These are phyloP conservation scores for Nomada lathburiana DNA, from an alignment of 2,888 invertebrate species.

Conservation along the genomic window DNA sequence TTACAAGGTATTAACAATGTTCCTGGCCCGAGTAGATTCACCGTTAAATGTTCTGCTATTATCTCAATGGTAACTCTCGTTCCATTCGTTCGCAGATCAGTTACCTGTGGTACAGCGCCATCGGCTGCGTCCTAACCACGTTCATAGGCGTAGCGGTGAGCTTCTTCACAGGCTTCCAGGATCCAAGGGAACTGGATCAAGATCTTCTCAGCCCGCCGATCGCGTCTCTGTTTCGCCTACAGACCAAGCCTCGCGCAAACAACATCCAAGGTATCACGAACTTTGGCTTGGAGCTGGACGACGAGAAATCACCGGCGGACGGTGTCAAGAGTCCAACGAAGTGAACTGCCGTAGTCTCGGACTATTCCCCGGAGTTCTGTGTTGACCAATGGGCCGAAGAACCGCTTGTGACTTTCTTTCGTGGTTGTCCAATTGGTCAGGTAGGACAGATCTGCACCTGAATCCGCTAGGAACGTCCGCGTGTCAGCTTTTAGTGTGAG, in stretches of 20 bases:
- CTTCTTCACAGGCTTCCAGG: conserved; percentile 87
- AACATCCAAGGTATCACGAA: conserved; percentile 79
- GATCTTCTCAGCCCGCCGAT: conserved; percentile 89
- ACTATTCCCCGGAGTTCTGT: neutral
- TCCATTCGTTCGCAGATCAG: conserved; percentile 74
- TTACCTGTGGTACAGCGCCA: conserved; percentile 95
- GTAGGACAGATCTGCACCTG: neutral
- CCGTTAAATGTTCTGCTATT: neutral
- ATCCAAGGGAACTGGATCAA: conserved; percentile 88
- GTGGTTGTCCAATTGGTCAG: conserved; percentile 9
- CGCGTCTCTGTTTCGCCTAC: conserved; percentile 84
- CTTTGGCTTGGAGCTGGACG: conserved; percentile 79
- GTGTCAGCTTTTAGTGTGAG: conserved; percentile 6
- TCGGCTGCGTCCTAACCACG: conserved; percentile 91
- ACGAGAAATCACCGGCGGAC: conserved; percentile 74
- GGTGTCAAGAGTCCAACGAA: conserved; percentile 56
- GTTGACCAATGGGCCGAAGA: too few species aligned
- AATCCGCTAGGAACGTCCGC: conserved; percentile 14
- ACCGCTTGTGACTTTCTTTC: neutral
- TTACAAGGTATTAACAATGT: conserved; percentile 75
- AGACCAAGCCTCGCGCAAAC: conserved; percentile 70
- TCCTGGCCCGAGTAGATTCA: neutral
- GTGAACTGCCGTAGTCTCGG: neutral
- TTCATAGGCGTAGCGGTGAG: conserved; percentile 91
- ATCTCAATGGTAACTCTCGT: neutral